These are phyloP conservation scores for Parnassius glacialis DNA, from an alignment of 2,888 invertebrate genomes.

Conservation along the genomic window DNA sequence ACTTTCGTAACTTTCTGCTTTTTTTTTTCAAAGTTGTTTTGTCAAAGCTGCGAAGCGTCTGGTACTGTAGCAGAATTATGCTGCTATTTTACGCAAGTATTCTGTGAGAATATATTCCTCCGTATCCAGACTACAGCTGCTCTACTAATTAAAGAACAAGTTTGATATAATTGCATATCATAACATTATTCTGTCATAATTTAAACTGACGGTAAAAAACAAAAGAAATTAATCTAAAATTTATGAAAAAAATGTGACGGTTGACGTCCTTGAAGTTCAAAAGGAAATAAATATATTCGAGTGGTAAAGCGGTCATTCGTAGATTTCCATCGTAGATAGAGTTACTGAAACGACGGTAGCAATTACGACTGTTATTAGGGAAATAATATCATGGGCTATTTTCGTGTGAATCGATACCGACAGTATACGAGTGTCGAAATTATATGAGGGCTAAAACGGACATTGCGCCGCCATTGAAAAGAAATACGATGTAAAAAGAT, in stretches of 20 bases:
- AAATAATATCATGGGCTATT: background rate
- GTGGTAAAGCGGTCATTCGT: background rate
- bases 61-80: too few relatives aligned
- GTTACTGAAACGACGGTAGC: constrained; percentile 1
- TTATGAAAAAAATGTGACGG: background rate
- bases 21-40: too few relatives aligned
- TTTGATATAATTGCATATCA: too few relatives aligned
- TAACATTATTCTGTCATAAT: too few relatives aligned
- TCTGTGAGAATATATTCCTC: too few relatives aligned
- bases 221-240: background rate
- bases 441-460: background rate
- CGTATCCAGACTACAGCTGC: too few relatives aligned
- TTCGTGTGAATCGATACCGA: background rate
- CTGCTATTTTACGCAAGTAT: too few relatives aligned
- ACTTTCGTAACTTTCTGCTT: too few relatives aligned
- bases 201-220: background rate
- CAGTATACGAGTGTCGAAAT: background rate
- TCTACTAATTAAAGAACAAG: too few relatives aligned
- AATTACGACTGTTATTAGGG: background rate
- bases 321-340: constrained; percentile 1
- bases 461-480: background rate
- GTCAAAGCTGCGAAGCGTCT: too few relatives aligned
- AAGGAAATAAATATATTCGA: background rate
- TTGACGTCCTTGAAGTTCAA: constrained; percentile 6
- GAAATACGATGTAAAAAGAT: background rate